These are phyloP conservation scores for Thysanoteuthis rhombus DNA, from an alignment of 2,888 invertebrate species.

Conservation along the genomic window DNA sequence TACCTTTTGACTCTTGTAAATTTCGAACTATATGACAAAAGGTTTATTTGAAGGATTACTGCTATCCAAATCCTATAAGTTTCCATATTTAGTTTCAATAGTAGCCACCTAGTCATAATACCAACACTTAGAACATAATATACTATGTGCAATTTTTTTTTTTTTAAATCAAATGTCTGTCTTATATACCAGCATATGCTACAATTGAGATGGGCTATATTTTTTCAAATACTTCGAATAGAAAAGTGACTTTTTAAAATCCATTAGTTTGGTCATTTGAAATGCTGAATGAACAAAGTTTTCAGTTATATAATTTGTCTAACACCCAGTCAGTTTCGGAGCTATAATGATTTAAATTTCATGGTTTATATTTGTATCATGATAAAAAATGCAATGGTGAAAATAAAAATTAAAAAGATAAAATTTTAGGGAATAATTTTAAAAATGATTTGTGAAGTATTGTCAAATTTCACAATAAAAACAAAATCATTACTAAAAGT, in stretches of 20 bases:
- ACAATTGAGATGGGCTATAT: neutral
- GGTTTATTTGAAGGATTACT: too few species aligned
- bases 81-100: too few species aligned
- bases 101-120: neutral
- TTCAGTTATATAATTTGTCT: neutral
- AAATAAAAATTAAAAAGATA: neutral
- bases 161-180: too few species aligned
- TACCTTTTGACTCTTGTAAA: neutral
- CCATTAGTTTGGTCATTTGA: neutral
- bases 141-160: too few species aligned
- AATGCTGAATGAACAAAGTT: neutral
- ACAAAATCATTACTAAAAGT: too few species aligned
- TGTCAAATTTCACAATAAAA: neutral
- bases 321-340: neutral
- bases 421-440: neutral
- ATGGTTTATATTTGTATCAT: neutral
- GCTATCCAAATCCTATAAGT: too few species aligned
- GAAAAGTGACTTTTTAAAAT: neutral
- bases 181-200: too few species aligned
- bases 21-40: too few species aligned
- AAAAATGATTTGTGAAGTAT: neutral
- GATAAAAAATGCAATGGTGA: neutral
- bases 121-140: neutral
- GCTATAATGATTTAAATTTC: neutral
- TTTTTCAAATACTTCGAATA: neutral